Percentiles rank a stretch among this genome's conserved stretches.
These are phyloP conservation scores for Ophthalmolycus amberensis DNA, from an alignment of 2,113 vertebrate species.

Conservation along the genomic window DNA sequence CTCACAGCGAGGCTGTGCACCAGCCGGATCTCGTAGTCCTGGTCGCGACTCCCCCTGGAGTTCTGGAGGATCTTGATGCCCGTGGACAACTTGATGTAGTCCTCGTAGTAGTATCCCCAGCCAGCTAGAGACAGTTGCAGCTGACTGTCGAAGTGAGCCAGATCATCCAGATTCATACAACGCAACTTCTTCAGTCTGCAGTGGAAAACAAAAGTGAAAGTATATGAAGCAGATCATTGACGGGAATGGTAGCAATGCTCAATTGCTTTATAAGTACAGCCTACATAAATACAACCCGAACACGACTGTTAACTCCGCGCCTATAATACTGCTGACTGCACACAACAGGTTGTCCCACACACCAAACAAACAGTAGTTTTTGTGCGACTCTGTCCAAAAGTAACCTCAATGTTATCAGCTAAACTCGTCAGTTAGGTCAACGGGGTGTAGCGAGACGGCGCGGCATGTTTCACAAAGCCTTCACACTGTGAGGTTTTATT, in stretches of 20 bases:
- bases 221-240: background rate
- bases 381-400: background rate
- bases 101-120: conserved; percentile 87
- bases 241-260: background rate
- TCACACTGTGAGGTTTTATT: background rate
- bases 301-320: background rate
- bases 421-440: conserved; percentile 9
- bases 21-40: conserved; percentile 85
- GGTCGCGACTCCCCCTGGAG: conserved; percentile 81
- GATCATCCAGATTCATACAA: conserved; percentile 84
- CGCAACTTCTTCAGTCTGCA: conserved; percentile 83
- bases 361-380: conserved; percentile 27
- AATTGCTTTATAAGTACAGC: background rate
- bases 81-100: conserved; percentile 85
- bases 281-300: background rate
- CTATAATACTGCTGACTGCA: background rate
- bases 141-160: conserved; percentile 84
- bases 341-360: conserved; percentile 1
- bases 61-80: conserved; percentile 83
- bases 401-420: conserved; percentile 10
- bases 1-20: conserved; percentile 84
- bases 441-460: background rate
- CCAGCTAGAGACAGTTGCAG: conserved; percentile 84
- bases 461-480: background rate
- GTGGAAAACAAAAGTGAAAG: conserved; percentile 25